These are phyloP conservation scores for Patella depressa DNA, from an alignment of 2,888 invertebrate species.

Conservation along the genomic window DNA sequence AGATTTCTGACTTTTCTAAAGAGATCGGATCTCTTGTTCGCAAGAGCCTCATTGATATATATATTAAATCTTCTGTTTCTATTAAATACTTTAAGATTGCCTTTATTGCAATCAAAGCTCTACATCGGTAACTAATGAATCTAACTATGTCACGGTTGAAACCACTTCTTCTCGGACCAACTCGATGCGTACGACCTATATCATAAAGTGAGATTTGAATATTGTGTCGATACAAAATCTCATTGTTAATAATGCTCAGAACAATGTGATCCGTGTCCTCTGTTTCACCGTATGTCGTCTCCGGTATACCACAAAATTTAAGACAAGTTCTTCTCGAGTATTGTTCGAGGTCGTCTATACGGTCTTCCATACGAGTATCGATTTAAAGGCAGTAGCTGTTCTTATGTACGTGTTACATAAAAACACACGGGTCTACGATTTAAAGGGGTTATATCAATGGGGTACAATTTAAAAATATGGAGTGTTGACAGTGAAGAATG, in stretches of 20 bases:
- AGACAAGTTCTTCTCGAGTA: background rate
- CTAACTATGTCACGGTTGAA: background rate
- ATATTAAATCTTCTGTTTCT: background rate
- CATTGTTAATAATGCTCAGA: background rate
- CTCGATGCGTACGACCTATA: background rate
- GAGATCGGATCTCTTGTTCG: background rate
- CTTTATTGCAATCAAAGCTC: background rate
- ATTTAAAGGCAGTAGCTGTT: too few species aligned
- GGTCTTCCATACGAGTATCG: background rate
- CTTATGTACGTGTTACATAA: too few species aligned
- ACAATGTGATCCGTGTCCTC: background rate
- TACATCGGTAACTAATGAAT: background rate
- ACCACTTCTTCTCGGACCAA: background rate
- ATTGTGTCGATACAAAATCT: background rate
- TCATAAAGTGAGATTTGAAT: background rate
- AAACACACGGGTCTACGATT: too few species aligned
- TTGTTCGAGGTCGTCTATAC: conserved; percentile 1
- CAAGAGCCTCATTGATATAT: background rate
- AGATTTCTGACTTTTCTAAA: background rate
- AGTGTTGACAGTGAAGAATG: too few species aligned
- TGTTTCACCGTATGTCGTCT: background rate
- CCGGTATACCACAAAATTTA: background rate
- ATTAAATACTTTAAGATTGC: background rate
- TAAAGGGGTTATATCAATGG: too few species aligned
- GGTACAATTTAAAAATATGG: too few species aligned